Conservation (phyloP, 1,140 invertebrate species). For the Drosophila quadrilineata region DNA sequence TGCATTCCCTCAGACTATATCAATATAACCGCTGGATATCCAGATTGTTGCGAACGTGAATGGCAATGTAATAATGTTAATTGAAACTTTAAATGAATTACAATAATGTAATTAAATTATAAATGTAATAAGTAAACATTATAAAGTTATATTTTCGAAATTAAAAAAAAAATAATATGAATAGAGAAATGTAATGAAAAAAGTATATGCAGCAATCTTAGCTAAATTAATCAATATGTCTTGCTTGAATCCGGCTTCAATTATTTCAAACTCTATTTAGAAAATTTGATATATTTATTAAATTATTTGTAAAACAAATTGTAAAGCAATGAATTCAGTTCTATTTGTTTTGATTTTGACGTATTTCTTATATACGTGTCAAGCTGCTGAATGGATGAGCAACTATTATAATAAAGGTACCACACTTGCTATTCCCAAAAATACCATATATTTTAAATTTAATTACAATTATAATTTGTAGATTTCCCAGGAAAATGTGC, state of each 20-base stretch:
- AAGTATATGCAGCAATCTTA: too few relatives aligned
- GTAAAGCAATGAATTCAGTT: background rate
- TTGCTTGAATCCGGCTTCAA: too few relatives aligned
- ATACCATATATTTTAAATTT: background rate
- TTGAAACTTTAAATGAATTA: too few relatives aligned
- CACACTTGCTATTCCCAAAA: too few relatives aligned
- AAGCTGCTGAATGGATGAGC: constrained; percentile 37
- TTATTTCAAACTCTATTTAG: too few relatives aligned
- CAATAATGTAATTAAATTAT: too few relatives aligned
- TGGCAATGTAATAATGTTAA: constrained; percentile 40
- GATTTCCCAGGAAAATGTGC: constrained; percentile 55
- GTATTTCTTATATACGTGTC: background rate
- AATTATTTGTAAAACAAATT: too few relatives aligned
- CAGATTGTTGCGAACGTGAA: constrained; percentile 31
- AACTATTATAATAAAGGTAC: constrained; percentile 28
- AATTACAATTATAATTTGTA: background rate
- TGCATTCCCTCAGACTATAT: constrained; percentile 21
- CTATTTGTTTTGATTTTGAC: background rate
- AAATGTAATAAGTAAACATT: too few relatives aligned
- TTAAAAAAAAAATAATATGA: background rate
- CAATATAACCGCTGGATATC: constrained; percentile 5
- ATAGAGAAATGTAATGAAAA: too few relatives aligned
- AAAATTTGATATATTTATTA: too few relatives aligned
- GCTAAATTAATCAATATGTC: too few relatives aligned
- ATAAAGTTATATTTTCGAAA: too few relatives aligned